Evolutionary conservation across 2,888 invertebrate genomes (phyloP).

Genomic region (Synanthedon vespiformis): DNA sequence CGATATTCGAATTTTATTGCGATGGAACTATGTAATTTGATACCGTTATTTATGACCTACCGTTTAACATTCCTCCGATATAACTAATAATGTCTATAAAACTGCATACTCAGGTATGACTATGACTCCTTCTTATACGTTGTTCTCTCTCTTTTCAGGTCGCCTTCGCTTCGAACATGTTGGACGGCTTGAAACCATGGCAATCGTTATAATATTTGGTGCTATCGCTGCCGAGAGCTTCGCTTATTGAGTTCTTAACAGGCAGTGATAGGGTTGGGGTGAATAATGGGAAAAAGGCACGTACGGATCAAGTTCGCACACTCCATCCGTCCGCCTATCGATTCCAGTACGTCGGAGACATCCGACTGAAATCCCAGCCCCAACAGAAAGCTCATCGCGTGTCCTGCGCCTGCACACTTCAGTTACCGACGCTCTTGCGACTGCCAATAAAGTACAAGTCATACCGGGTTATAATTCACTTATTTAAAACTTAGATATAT

Average conservation of each 20-base stretch:
- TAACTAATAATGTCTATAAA: too few species aligned
- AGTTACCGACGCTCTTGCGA: conserved; percentile 68
- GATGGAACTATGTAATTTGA: conserved; percentile 10
- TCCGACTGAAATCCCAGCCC: conserved; percentile 48
- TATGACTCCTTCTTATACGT: conserved; percentile 4
- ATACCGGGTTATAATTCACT: conserved; percentile 56
- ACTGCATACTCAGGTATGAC: not conserved
- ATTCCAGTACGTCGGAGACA: conserved; percentile 36
- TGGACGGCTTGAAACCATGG: conserved; percentile 28
- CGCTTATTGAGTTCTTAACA: conserved; percentile 35
- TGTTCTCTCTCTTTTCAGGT: conserved; percentile 41
- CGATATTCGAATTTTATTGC: conserved; percentile 2
- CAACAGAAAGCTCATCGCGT: conserved; percentile 11
- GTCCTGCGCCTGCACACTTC: conserved; percentile 33
- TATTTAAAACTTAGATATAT: conserved; percentile 58
- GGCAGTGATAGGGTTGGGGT: conserved; percentile 42
- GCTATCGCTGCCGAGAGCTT: conserved; percentile 20
- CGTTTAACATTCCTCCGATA: not conserved
- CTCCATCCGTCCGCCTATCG: conserved; percentile 63
- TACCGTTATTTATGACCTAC: conserved; percentile 3
- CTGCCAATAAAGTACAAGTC: conserved; percentile 70
- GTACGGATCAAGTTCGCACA: conserved; percentile 65
- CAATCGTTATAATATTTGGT: conserved; percentile 18
- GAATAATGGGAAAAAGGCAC: conserved; percentile 68
- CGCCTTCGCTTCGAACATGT: conserved; percentile 10